Evolutionary conservation across 1,140 invertebrate species (phyloP).

Genomic region (Trigoniulus corallinus): DNA sequence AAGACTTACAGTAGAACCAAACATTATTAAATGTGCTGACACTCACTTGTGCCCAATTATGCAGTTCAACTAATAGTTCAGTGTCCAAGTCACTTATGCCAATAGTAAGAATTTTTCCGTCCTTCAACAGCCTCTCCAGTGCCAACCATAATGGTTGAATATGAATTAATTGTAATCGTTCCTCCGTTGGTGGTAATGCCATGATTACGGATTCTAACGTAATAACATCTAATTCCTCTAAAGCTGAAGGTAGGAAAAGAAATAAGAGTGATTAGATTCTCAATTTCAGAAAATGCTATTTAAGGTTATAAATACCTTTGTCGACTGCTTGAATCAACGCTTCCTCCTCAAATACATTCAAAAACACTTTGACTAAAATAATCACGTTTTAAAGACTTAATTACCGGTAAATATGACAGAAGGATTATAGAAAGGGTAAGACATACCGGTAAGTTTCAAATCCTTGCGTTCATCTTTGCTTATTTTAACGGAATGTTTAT

Average conservation of each 20-base stretch:
- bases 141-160: slow-evolving; percentile 53
- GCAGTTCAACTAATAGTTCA: slow-evolving; percentile 51
- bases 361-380: slow-evolving; percentile 35
- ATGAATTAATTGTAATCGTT: slow-evolving; percentile 31
- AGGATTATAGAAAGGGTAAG: neutral
- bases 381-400: too few relatives aligned
- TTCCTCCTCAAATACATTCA: slow-evolving; percentile 27
- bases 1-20: neutral
- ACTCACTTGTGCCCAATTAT: slow-evolving; percentile 51
- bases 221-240: slow-evolving; percentile 40
- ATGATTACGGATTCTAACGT: slow-evolving; percentile 57
- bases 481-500: slow-evolving; percentile 24
- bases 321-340: slow-evolving; percentile 30
- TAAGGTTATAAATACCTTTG: slow-evolving; percentile 22
- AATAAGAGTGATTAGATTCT: slow-evolving; percentile 4
- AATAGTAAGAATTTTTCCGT: slow-evolving; percentile 47
- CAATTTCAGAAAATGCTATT: slow-evolving; percentile 5
- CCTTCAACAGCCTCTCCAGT: slow-evolving; percentile 47
- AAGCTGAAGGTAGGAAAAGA: slow-evolving; percentile 33
- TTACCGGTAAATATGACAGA: slow-evolving; percentile 5
- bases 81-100: slow-evolving; percentile 82
- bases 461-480: slow-evolving; percentile 28
- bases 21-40: neutral
- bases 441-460: slow-evolving; percentile 31
- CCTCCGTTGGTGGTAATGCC: slow-evolving; percentile 40